Evolutionary conservation across 2,888 invertebrate species (phyloP).

Genomic region (Cataglyphis albicans): DNA sequence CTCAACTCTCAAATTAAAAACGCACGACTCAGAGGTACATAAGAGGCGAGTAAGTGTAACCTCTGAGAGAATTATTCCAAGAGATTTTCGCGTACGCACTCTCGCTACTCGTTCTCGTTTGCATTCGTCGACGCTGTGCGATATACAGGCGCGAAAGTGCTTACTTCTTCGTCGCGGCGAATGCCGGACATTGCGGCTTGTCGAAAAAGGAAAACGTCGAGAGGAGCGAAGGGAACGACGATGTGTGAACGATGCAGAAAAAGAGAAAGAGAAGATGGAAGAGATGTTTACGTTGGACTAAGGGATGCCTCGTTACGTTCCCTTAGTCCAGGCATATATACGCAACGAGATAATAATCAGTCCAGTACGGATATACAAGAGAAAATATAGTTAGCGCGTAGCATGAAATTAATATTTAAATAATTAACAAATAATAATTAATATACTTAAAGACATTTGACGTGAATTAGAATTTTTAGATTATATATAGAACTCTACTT

Average conservation of each 20-base stretch:
- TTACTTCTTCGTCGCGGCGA: conserved; percentile 39
- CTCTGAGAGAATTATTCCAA: conserved; percentile 25
- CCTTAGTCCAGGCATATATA: conserved; percentile 60
- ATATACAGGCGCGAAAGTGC: conserved; percentile 64
- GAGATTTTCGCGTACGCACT: conserved; percentile 65
- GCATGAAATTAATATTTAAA: conserved; percentile 36
- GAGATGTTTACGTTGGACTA: conserved; percentile 44
- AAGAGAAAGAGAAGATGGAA: conserved; percentile 32
- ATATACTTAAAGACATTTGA: conserved; percentile 44
- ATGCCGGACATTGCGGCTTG: conserved; percentile 58
- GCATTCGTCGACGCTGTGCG: conserved; percentile 64
- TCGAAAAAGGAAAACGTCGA: conserved; percentile 51
- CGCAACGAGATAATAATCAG: conserved; percentile 72
- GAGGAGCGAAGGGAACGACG: conserved; percentile 33
- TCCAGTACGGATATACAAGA: conserved; percentile 64
- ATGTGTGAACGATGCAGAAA: conserved; percentile 34
- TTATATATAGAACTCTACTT: conserved; percentile 6
- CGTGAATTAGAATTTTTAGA: conserved; percentile 67
- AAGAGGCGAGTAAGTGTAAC: conserved; percentile 47
- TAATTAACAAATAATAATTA: not conserved
- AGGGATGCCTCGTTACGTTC: conserved; percentile 69
- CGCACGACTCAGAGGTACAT: conserved; percentile 57
- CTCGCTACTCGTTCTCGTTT: conserved; percentile 64
- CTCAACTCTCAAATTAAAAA: conserved; percentile 73
- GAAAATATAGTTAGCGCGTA: conserved; percentile 35